Percentiles rank a stretch among this genome's conserved stretches.
phyloP scores from a whole-genome alignment of 2,888 invertebrate genomes.

The Morpho achilles region DNA sequence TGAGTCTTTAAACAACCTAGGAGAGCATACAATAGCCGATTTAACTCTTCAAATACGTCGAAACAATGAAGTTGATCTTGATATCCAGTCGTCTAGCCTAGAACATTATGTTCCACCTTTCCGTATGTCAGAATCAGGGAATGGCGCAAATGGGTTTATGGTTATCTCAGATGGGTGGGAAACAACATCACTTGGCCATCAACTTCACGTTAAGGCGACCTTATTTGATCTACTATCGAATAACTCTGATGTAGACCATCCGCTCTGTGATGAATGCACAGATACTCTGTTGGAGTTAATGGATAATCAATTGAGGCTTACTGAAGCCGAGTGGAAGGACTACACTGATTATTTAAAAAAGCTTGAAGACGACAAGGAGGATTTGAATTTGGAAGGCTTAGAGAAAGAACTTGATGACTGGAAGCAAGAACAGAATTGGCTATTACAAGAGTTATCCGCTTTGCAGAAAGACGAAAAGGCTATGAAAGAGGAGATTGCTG shows the following conservation, averaged over 20 bases:
- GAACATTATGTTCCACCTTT: constrained; percentile 92
- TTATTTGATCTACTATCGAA: constrained; percentile 95
- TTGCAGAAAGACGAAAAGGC: constrained; percentile 88
- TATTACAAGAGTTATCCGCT: constrained; percentile 86
- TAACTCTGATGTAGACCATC: constrained; percentile 96
- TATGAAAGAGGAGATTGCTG: constrained; percentile 82
- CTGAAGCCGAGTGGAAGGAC: constrained; percentile 93
- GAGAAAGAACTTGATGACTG: constrained; percentile 90
- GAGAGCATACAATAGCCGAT: constrained; percentile 93
- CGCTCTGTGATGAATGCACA: constrained; percentile 96
- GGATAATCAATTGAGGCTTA: constrained; percentile 91
- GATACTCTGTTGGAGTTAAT: constrained; percentile 93
- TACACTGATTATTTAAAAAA: constrained; percentile 90
- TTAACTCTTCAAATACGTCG: constrained; percentile 81
- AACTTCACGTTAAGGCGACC: constrained; percentile 85
- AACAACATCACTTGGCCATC: constrained; percentile 70
- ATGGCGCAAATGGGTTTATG: constrained; percentile 94
- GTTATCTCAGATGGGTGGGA: constrained; percentile 92
- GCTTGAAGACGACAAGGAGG: constrained; percentile 84
- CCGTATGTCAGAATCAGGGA: constrained; percentile 88
- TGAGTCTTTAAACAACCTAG: constrained; percentile 89
- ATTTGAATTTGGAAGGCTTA: constrained; percentile 84
- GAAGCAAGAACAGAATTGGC: constrained; percentile 85
- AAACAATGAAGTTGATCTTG: constrained; percentile 82
- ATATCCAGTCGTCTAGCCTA: constrained; percentile 86